Base-by-base conservation (phyloP, 1,140 invertebrate genomes). In the Drosophila neocordata region DNA sequence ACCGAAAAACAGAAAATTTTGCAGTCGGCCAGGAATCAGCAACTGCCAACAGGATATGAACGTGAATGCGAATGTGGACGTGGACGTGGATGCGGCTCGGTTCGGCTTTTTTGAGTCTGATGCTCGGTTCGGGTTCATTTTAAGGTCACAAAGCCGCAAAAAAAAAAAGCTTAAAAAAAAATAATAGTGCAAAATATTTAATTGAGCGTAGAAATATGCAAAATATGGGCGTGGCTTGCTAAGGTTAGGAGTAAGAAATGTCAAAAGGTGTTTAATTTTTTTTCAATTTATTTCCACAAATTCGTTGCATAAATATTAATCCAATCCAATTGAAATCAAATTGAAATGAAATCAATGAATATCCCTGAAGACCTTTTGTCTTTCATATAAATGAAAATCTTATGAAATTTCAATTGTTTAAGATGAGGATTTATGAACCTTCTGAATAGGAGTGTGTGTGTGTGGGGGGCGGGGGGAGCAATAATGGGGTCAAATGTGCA, bases 171-270 rank as follows among this genome's bases (percentile, higher is more conserved):
- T n/a, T n/a, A 27, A 60, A 27, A 52, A 31, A 68, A 58, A 77
- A 51, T 37, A 8, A 34, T 34, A 41, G 34, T 35, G 68, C 18
- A 27, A 56, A 71, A 48, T 57, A 85, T 85, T 85, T 75, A 85
- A 85, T 85, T 87, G 82, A 87, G 82, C 82, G 82, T 75, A 55
- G 7, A 87, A 85, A 85, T 75, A 87, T 75, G 65, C 53, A 71
- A 41, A 59, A 37, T 59, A 35, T 20, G 13, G 57, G 57, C 18
- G 31, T 35, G 20, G 31, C 27, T 11, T 18, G 44, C 27, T 56
- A 4, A n/a, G 57, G 15, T 41, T 18, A 18, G 56, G 1, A 38
- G n/a, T n/a, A 2, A 38, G 37, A 3, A n/a, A n/a, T n/a, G n/a
- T n/a, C 4, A 13, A 48, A 44, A 48, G 41, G 41, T 48, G 41